phyloP scores from a whole-genome alignment of 2,888 invertebrate genomes.

The Nephrotoma appendiculata region DNA sequence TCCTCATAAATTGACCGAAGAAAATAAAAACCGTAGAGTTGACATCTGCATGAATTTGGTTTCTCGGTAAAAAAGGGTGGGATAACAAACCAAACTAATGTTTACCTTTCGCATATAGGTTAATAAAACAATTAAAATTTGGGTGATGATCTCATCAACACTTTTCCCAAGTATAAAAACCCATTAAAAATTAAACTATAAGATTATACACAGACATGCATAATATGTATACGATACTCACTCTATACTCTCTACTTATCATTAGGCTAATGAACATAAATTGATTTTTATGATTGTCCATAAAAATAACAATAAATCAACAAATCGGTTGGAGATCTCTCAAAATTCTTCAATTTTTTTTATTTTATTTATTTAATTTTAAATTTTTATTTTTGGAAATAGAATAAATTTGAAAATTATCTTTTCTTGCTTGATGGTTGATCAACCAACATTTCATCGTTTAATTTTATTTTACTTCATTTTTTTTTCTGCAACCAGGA shows the following conservation, averaged over 20 bases:
- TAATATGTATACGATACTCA: background rate
- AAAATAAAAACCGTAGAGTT: too few species aligned
- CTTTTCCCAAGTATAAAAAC: background rate
- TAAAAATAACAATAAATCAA: background rate
- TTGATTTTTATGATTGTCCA: background rate
- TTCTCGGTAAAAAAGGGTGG: too few species aligned
- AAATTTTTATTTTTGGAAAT: background rate
- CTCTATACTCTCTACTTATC: background rate
- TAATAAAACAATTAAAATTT: background rate
- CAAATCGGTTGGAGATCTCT: background rate
- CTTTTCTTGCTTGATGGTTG: background rate
- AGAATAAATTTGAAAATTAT: background rate
- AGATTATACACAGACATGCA: background rate
- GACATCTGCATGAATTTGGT: too few species aligned
- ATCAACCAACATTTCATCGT: background rate
- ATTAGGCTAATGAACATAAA: background rate
- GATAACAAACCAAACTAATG: too few species aligned
- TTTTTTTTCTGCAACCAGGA: background rate
- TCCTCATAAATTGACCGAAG: too few species aligned
- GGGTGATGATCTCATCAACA: background rate
- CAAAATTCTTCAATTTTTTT: background rate
- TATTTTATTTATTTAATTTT: background rate
- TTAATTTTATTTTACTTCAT: background rate
- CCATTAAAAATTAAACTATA: background rate
- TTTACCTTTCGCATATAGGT: background rate